A percentile compares a stretch with the other conserved stretches of the same genome.
phyloP scores from a whole-genome alignment of 2,113 vertebrate species.

The Sterrhoptilus dennistouni region DNA sequence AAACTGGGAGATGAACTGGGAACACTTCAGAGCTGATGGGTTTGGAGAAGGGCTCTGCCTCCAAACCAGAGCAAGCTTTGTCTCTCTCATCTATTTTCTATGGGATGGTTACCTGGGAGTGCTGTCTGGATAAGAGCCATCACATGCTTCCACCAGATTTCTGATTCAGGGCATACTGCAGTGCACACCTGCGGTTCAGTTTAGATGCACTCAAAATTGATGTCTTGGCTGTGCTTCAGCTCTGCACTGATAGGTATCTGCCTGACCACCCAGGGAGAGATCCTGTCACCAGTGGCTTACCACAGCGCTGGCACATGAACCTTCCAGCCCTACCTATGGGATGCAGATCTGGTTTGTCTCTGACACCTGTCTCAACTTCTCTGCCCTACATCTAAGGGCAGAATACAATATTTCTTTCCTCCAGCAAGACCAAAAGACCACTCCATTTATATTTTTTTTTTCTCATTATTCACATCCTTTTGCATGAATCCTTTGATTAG shows the following conservation, averaged over 20 bases:
- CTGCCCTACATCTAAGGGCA: background rate
- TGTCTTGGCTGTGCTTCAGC: background rate
- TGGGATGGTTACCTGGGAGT: background rate
- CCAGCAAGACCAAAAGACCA: background rate
- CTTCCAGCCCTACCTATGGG: background rate
- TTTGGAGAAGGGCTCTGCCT: background rate
- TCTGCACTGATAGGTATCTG: background rate
- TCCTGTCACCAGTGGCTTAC: constrained; percentile 15
- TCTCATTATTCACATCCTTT: background rate
- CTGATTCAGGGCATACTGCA: background rate
- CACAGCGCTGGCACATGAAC: background rate
- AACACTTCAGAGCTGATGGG: background rate
- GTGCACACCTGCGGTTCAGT: background rate
- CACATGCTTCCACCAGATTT: background rate
- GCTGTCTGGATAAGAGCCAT: background rate
- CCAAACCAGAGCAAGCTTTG: background rate
- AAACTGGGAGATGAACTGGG: background rate
- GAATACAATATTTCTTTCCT: background rate
- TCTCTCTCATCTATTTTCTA: background rate
- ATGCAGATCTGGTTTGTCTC: background rate
- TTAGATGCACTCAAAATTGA: background rate
- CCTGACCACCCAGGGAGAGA: constrained; percentile 28
- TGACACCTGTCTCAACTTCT: background rate
- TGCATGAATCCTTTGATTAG: background rate
- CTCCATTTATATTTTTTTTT: background rate